Percentiles rank a stretch among this genome's conserved stretches.
Evolutionary conservation across 2,113 vertebrate genomes (phyloP).

Genomic region (Nymphicus hollandicus): DNA sequence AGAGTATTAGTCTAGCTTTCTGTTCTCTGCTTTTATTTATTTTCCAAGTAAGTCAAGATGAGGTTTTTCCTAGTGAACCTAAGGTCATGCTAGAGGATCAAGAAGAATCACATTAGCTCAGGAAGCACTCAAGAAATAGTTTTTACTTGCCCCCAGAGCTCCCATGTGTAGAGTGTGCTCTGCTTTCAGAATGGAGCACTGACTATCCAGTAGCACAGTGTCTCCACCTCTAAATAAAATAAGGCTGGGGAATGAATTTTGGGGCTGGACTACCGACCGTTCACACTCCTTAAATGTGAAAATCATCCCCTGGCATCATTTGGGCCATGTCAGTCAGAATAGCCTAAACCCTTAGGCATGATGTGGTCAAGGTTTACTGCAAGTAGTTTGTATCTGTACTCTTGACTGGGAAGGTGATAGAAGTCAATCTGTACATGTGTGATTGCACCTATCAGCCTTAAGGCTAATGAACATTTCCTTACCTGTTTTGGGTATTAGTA

Average conservation of each 20-base stretch:
- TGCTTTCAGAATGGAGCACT: background rate
- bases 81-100: background rate
- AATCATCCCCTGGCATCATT: background rate
- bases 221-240: background rate
- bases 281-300: background rate
- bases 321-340: background rate
- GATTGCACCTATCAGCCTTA: background rate
- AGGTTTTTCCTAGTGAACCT: background rate
- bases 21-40: background rate
- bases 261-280: accelerated
- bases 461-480: background rate
- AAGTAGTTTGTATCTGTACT: background rate
- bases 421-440: background rate
- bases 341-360: accelerated
- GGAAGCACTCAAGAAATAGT: background rate
- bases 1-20: background rate
- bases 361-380: background rate
- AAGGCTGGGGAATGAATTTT: background rate
- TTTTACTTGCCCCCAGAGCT: background rate
- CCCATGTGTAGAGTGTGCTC: background rate
- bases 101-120: background rate
- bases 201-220: background rate
- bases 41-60: background rate
- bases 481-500: background rate
- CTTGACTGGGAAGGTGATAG: background rate